Conservation (phyloP, 2,888 invertebrate genomes). For the Biston stratarius region DNA sequence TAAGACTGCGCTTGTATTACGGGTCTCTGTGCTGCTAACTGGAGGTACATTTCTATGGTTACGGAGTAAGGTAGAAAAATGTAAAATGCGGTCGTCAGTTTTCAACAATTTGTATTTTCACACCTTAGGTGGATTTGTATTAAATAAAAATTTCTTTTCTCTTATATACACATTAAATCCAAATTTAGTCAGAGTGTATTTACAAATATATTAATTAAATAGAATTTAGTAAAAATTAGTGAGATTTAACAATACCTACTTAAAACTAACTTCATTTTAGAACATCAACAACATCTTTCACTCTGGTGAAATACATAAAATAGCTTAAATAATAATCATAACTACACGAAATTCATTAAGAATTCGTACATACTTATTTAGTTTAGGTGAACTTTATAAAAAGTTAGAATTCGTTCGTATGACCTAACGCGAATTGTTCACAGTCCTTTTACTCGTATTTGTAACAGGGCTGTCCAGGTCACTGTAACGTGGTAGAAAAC, state of each 20-base stretch:
- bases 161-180: conserved; percentile 86
- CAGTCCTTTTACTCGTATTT: conserved; percentile 36
- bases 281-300: conserved; percentile 86
- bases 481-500: conserved; percentile 72
- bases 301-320: conserved; percentile 77
- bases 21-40: background rate
- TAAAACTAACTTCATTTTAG: conserved; percentile 77
- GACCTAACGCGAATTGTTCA: conserved; percentile 57
- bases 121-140: conserved; percentile 84
- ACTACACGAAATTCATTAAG: conserved; percentile 71
- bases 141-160: conserved; percentile 83
- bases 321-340: conserved; percentile 71
- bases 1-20: too few relatives aligned
- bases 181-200: conserved; percentile 86
- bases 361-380: conserved; percentile 70
- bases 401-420: conserved; percentile 58
- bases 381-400: conserved; percentile 69
- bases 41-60: background rate
- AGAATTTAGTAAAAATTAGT: conserved; percentile 87
- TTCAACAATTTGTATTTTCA: conserved; percentile 85
- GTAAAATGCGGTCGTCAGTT: conserved; percentile 68
- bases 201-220: conserved; percentile 87
- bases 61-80: conserved; percentile 15
- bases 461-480: conserved; percentile 52
- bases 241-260: conserved; percentile 86